Conservation (phyloP, 1,140 invertebrate genomes). For the Lucilia cuprina region DNA sequence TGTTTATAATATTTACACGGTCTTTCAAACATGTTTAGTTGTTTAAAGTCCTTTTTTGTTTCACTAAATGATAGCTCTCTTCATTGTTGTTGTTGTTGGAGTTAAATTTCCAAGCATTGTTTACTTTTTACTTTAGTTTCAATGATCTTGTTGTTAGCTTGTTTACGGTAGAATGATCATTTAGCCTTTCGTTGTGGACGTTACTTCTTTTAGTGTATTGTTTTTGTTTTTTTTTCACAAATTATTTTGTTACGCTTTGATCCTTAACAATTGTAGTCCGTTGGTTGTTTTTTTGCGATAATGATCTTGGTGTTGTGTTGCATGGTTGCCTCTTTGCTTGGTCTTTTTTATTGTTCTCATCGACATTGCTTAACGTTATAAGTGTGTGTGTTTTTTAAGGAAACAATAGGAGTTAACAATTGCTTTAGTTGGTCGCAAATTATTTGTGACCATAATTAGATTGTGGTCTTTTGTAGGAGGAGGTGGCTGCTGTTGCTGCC, state of each 20-base stretch:
- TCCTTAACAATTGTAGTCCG: conserved; percentile 3
- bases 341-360: not conserved
- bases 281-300: conserved; percentile 15
- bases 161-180: not conserved
- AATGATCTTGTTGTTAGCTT: not conserved
- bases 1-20: conserved; percentile 28
- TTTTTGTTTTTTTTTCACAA: not conserved
- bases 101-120: not conserved
- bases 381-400: not conserved
- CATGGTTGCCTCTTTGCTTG: not conserved
- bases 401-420: conserved; percentile 21
- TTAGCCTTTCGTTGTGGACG: not conserved
- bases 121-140: not conserved
- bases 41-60: not conserved
- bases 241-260: conserved; percentile 37
- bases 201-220: not conserved
- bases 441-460: conserved; percentile 33
- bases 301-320: conserved; percentile 20
- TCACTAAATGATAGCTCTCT: not conserved
- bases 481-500: not conserved
- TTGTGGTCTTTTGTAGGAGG: conserved; percentile 14
- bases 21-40: not conserved
- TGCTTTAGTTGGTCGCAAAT: conserved; percentile 15
- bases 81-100: not conserved
- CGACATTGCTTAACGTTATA: not conserved